Evolutionary conservation across 2,113 vertebrate species (phyloP), one percentile per base, ranked within the genome.

Genomic region (Pao palembangensis): DNA sequence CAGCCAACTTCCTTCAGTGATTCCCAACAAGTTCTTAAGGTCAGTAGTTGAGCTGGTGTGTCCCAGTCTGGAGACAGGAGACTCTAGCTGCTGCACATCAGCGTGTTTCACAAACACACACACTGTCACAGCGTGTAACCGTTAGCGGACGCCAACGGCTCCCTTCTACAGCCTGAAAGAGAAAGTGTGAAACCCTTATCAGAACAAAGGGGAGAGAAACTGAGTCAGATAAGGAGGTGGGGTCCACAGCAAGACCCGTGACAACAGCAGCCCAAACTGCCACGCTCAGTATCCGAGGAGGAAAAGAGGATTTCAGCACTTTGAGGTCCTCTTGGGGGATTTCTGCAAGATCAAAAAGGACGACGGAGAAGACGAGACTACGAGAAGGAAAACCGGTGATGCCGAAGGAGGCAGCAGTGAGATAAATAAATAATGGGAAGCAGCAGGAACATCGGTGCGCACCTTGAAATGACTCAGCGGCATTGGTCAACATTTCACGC

Each of bases 391-490:
- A 75, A 71, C 44, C 5, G 13, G 8, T 47, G 44, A n/a, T 1
- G 23, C 56, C 53, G 1, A 23, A 23, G 21, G 21, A 23, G 21
- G 21, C 21, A 23, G 21, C 3, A 4, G 23, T 4, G 38, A 16
- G 12, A 11, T 19, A 25, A 31, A 58, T 7, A 69, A 64, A 46
- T 58, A 43, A 25, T 23, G 25, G 25, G 25, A 18, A 18, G 46
- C 68, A 56, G 80, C 42, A 69, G 69, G 64, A 82, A 50, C 84
- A 88, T 87, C 83, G 68, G 83, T 80, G 69, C 23, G 50, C 51
- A 34, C 57, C 65, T 65, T 75, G 64, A 59, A 80, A 72, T 78
- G 58, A 86, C 75, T 85, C 73, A 81, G 77, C 72, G 68, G 68
- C n/a, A 38, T 12, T 12, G 34, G 34, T 38, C 23, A 10, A 58